Evolutionary conservation across 2,888 invertebrate species (phyloP), one percentile per base, ranked within the genome.

Genomic region (Andrena praecox): DNA sequence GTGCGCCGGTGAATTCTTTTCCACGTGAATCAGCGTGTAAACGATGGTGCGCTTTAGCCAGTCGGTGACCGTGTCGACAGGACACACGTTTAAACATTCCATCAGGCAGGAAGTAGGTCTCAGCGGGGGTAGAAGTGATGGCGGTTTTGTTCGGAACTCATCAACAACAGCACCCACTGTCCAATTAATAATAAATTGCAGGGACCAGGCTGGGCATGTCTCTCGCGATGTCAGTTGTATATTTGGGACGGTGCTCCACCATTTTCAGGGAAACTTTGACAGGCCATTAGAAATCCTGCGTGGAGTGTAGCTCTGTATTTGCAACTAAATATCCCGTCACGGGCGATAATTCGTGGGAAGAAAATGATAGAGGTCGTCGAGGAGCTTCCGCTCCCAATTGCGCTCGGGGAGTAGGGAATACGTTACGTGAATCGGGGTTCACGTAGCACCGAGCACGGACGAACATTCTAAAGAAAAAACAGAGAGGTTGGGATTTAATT

Each of bases 121-220:
- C 1, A 56, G 10, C 4, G 56, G 24, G 10, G 24, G 20, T 24
- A 3, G 54, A 24, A 20, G 54, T 20, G 54, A 56, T 56, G 24
- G 20, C 24, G 56, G 4, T 56, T 56, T 56, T 56, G 56, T 56
- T 56, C 24, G 54, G 12, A 56, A 56, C 56, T 56, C 56, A 56
- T 56, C 56, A 24, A 27, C 56, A 56, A 56, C 56, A 27, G 10
- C 56, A 56, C 27, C 24, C 56, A 12, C 10, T 24, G 24, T 56
- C 56, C 56, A 56, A 56, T 56, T 56, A 56, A 56, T 56, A 56
- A 27, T 27, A 56, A 56, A 56, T 56, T 56, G 27, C 27, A 27
- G 56, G 4, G 56, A 10, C 56, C 24, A 56, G 24, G 24, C 24
- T 60, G 60, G 12, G 16, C 27, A 6, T 10, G 4, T 60, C 60